A percentile compares a stretch with the other conserved stretches of the same genome.
Evolutionary conservation across 2,113 vertebrate genomes (phyloP).

Genomic region (Poeciliopsis occidentalis): DNA sequence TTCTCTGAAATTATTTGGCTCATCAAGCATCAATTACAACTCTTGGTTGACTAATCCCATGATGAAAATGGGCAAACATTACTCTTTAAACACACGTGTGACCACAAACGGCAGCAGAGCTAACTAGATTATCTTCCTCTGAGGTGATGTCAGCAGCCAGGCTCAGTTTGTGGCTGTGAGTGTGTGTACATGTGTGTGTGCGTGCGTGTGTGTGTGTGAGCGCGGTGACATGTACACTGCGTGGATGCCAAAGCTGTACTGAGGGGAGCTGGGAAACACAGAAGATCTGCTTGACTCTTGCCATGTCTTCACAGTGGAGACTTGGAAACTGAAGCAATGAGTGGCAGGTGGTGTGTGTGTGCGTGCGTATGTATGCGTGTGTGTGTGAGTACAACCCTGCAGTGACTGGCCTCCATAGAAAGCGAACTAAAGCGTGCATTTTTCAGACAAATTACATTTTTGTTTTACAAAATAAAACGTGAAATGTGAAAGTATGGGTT

Average conservation of each 20-base stretch:
- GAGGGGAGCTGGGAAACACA: conserved; percentile 24
- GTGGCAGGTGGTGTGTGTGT: conserved; percentile 29
- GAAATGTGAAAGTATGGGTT: background rate
- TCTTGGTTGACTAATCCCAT: conserved; percentile 43
- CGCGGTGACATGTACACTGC: conserved; percentile 4
- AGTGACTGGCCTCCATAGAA: conserved; percentile 39
- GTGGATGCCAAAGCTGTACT: conserved; percentile 15
- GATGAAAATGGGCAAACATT: conserved; percentile 32
- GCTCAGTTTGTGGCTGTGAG: background rate
- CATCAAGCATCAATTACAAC: conserved; percentile 49
- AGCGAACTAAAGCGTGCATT: conserved; percentile 48
- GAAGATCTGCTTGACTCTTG: conserved; percentile 50
- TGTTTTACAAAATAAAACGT: background rate
- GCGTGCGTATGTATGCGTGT: conserved; percentile 1
- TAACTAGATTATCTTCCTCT: conserved; percentile 53
- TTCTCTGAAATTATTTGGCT: conserved; percentile 42
- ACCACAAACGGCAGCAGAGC: conserved; percentile 22
- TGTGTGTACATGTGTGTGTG: conserved; percentile 2
- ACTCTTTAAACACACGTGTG: conserved; percentile 18
- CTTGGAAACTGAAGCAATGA: conserved; percentile 35
- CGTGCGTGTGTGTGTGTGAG: conserved; percentile 7
- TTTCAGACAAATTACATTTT: background rate
- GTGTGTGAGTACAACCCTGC: conserved; percentile 32
- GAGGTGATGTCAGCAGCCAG: conserved; percentile 39
- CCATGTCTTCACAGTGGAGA: conserved; percentile 49